phyloP scores from a whole-genome alignment of 2,113 vertebrate genomes.

The Bubo blakistoni region DNA sequence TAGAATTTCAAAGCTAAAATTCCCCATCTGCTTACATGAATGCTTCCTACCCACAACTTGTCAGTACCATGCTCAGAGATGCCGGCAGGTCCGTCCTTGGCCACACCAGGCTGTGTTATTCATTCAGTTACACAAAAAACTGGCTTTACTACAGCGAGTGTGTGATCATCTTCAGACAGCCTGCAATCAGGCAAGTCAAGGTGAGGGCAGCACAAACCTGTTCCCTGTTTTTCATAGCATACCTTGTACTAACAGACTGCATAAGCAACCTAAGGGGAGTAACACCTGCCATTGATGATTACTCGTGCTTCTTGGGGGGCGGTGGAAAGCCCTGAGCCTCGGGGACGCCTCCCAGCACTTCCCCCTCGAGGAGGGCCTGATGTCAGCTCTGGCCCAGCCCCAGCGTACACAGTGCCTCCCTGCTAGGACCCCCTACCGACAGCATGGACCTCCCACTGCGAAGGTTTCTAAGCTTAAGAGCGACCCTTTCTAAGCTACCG shows the following conservation, averaged over 20 bases:
- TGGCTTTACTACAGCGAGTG: accelerated
- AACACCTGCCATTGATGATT: accelerated
- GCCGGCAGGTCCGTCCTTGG: accelerated
- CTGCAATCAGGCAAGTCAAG: accelerated
- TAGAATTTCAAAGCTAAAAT: accelerated
- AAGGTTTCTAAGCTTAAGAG: accelerated
- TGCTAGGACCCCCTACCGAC: accelerated
- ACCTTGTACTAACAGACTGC: accelerated
- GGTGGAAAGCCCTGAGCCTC: accelerated
- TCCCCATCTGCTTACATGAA: accelerated
- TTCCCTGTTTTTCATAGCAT: accelerated
- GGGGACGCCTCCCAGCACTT: accelerated
- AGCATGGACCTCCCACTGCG: accelerated
- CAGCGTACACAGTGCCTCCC: accelerated
- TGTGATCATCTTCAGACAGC: accelerated
- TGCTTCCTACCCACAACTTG: accelerated
- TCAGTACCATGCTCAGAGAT: accelerated
- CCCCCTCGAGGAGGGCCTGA: accelerated
- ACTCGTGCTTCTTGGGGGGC: accelerated
- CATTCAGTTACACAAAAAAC: accelerated
- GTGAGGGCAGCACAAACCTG: accelerated
- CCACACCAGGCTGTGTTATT: accelerated
- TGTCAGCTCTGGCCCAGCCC: accelerated
- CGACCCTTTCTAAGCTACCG: accelerated
- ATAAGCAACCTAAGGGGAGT: accelerated